Percentiles rank a stretch among this genome's conserved stretches.
Evolutionary conservation across 2,113 vertebrate species (phyloP).

Genomic region (Protobothrops mucrosquamatus): DNA sequence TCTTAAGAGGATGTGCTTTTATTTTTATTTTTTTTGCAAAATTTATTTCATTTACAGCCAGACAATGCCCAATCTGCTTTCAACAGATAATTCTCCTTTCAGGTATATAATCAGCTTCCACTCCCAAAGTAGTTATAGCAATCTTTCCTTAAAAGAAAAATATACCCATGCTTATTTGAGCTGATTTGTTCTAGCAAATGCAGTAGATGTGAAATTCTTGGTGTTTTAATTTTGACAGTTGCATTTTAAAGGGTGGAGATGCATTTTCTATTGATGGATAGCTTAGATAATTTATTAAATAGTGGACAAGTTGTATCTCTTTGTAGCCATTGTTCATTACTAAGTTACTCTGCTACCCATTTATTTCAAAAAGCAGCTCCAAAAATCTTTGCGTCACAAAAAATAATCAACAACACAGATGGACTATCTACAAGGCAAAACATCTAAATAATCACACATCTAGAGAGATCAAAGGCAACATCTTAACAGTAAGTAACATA

Average conservation of each 20-base stretch:
- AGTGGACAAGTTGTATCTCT: neutral
- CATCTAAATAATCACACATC: neutral
- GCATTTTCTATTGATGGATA: neutral
- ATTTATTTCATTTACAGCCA: neutral
- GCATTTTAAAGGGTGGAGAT: neutral
- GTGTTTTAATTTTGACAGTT: neutral
- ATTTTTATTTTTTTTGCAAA: neutral
- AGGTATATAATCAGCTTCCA: constrained; percentile 8
- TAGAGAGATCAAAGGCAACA: constrained; percentile 33
- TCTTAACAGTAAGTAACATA: constrained; percentile 33
- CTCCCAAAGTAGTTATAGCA: neutral
- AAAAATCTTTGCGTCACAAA: neutral
- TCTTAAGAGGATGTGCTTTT: neutral
- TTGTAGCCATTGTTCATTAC: neutral
- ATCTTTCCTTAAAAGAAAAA: neutral
- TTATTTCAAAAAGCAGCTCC: neutral
- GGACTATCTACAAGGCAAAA: neutral
- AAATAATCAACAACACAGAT: neutral
- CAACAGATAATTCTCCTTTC: neutral
- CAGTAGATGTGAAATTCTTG: neutral
- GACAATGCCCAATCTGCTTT: neutral
- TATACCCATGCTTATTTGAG: neutral
- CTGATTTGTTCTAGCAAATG: neutral
- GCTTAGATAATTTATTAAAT: neutral
- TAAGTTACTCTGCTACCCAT: fast-evolving